Conservation (phyloP, 2,888 invertebrate genomes). For the Phorcus lineatus region DNA sequence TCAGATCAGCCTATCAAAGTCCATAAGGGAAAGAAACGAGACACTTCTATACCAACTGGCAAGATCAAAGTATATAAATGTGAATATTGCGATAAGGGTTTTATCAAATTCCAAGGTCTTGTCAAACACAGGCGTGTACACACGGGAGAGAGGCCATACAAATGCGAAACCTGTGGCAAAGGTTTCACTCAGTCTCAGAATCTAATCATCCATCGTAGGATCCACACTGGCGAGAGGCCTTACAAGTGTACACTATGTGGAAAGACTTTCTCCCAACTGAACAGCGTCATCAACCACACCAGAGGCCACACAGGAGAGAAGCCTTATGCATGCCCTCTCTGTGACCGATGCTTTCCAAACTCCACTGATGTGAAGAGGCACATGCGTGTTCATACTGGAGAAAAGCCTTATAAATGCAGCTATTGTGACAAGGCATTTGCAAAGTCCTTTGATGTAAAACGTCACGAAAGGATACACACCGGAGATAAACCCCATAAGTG, state of each 20-base stretch:
- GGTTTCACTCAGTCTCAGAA: slow-evolving; percentile 15
- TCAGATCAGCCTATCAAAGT: background rate
- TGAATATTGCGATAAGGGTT: slow-evolving; percentile 13
- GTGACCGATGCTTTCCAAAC: slow-evolving; percentile 11
- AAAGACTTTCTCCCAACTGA: slow-evolving; percentile 10
- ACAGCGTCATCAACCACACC: slow-evolving; percentile 21
- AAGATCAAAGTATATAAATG: slow-evolving; percentile 20
- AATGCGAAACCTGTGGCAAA: slow-evolving; percentile 16
- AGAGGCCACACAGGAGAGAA: slow-evolving; percentile 12
- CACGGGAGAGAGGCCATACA: slow-evolving; percentile 5
- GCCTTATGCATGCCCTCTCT: slow-evolving; percentile 13
- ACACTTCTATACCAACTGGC: background rate
- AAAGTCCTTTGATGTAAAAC: slow-evolving; percentile 11
- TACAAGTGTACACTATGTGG: slow-evolving; percentile 11
- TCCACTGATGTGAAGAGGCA: slow-evolving; percentile 17
- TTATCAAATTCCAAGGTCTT: slow-evolving; percentile 11
- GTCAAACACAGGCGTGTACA: slow-evolving; percentile 11
- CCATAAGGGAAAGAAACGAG: slow-evolving; percentile 6
- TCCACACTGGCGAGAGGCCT: slow-evolving; percentile 15
- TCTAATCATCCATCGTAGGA: slow-evolving; percentile 15
- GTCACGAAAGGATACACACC: background rate
- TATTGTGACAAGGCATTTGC: slow-evolving; percentile 14
- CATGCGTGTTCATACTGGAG: slow-evolving; percentile 12
- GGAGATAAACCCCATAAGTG: slow-evolving; percentile 16
- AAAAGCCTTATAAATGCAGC: slow-evolving; percentile 9